phyloP scores from a whole-genome alignment of 1,140 invertebrate species.

The Monochamus saltuarius region DNA sequence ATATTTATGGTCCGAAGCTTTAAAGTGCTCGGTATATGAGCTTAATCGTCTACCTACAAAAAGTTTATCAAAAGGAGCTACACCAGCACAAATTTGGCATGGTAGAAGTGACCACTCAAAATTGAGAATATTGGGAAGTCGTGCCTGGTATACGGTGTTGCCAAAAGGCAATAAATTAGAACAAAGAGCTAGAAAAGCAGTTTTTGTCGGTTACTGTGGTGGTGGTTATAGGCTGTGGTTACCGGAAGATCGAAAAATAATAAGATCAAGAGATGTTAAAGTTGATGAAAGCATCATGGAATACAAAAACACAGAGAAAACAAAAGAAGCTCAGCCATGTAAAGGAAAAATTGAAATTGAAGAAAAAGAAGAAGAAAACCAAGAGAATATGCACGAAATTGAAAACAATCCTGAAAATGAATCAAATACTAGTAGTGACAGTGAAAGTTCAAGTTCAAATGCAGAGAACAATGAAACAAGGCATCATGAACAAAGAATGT shows the following conservation, averaged over 20 bases:
- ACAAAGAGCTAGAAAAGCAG: neutral
- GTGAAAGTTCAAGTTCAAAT: neutral
- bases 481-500: neutral
- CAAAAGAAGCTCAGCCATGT: neutral
- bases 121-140: conserved; percentile 23
- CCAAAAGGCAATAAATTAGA: conserved; percentile 22
- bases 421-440: neutral
- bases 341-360: neutral
- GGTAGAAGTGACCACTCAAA: conserved; percentile 26
- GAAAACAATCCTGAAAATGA: neutral
- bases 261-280: conserved; percentile 19
- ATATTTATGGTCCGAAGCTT: conserved; percentile 43
- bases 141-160: neutral
- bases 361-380: conserved; percentile 2
- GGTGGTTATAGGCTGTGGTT: conserved; percentile 24
- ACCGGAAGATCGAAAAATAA: conserved; percentile 15
- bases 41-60: conserved; percentile 37
- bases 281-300: conserved; percentile 23
- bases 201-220: conserved; percentile 21
- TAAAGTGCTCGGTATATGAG: conserved; percentile 36
- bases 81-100: conserved; percentile 22
- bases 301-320: conserved; percentile 13
- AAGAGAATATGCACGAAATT: neutral
- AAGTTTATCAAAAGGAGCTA: conserved; percentile 13
- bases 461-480: neutral